phyloP scores from a whole-genome alignment of 2,888 invertebrate genomes.

The Corythucha ciliata region DNA sequence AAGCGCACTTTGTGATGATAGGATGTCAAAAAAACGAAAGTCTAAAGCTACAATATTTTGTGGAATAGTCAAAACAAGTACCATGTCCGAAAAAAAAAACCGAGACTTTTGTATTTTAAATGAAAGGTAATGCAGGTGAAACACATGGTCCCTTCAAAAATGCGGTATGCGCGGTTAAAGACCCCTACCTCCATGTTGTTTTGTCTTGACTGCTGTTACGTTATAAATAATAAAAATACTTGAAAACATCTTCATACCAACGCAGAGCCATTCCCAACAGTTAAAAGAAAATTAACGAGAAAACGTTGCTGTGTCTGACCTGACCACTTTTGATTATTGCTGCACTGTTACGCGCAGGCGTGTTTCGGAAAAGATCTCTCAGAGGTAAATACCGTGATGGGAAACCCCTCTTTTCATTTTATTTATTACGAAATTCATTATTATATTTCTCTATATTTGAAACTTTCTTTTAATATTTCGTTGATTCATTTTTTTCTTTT shows the following conservation, averaged over 20 bases:
- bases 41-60: no score
- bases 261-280: neutral
- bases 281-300: neutral
- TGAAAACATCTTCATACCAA: neutral
- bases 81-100: no score
- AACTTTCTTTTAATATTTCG: slow-evolving; percentile 25
- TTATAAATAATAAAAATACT: neutral
- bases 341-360: slow-evolving; percentile 52
- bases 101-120: no score
- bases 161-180: no score
- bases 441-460: slow-evolving; percentile 34
- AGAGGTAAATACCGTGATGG: slow-evolving; percentile 63
- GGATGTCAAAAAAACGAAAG: no score
- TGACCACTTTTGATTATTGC: slow-evolving; percentile 39
- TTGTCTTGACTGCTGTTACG: neutral
- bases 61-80: no score
- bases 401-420: slow-evolving; percentile 35
- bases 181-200: neutral
- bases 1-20: no score
- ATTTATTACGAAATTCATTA: slow-evolving; percentile 36
- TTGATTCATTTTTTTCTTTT: no score
- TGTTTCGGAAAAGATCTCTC: slow-evolving; percentile 94
- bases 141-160: no score
- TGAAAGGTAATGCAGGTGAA: no score
- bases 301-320: slow-evolving; percentile 25